Base-by-base conservation (phyloP, 2,888 invertebrate genomes). In the Quadroppia sp. region DNA sequence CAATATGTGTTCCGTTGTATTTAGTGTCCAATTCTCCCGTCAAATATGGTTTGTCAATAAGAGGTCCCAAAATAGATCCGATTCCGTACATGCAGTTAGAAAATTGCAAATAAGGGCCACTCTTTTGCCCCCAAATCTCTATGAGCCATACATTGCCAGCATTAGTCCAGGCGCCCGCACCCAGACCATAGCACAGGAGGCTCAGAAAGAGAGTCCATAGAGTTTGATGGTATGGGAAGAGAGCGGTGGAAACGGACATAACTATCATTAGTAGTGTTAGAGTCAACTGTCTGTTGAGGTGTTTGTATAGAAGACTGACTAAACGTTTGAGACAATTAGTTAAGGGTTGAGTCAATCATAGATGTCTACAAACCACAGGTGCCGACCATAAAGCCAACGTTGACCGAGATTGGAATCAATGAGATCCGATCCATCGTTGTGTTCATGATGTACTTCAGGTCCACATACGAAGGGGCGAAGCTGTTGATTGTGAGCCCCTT, bases 81-180 rank as follows among this genome's bases (percentile, higher is more conserved):
- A 53, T 25, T 30, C 75, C 75, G 59, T 69, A 75, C 32, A 75
- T 67, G 42, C 74, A 75, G 17, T 75, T 74, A 32, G 40, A 48
- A 30, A 64, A 25, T 50, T 75, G 75, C 3, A 75, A 23, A 23
- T 69, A 15, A n/a, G 73, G 45, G 6, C 74, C 61, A 11, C 61
- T 50, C 20, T 53, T 42, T 20, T 61, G 50, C 6, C 53, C 67
- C 74, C 73, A 75, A 20, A 75, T 64, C 9, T 70, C 73, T 20
- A 75, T 64, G 20, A 75, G 45, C 75, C 75, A 75, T 36, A 74
- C 42, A 42, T 42, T 71, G 48, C 30, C 40, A 17, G 72, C 30
- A 30, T 32, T 45, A 30, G 61, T 42, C 72, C 72, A 72, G 9
- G 64, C 32, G 17, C 61, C 72, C 1, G 23, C 40, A 25, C 64